Conservation (phyloP, 2,113 vertebrate species). For the Antigone vipio region DNA sequence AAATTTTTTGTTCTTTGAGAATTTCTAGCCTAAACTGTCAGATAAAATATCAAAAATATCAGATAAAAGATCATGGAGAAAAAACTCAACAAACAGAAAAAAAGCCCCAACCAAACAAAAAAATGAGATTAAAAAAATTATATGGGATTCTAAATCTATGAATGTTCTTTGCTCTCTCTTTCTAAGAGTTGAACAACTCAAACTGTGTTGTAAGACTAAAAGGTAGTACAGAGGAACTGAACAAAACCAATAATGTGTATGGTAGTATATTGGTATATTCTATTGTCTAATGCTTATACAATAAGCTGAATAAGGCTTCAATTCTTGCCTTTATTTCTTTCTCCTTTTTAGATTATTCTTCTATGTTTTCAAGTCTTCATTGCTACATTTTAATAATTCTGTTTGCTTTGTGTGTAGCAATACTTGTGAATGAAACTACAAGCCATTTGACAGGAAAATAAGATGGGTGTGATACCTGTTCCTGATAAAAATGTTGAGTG, state of each 20-base stretch:
- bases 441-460: not conserved
- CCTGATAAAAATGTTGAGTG: not conserved
- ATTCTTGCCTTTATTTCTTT: not conserved
- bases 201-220: not conserved
- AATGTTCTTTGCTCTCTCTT: not conserved
- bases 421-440: not conserved
- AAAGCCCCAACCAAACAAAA: not conserved
- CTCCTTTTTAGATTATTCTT: not conserved
- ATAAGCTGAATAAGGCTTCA: not conserved
- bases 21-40: not conserved
- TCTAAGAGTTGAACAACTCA: constrained; percentile 15
- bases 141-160: not conserved
- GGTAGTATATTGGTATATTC: not conserved
- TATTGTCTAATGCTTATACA: not conserved
- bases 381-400: not conserved
- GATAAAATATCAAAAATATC: not conserved
- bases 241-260: not conserved
- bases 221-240: not conserved
- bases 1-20: not conserved
- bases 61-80: not conserved
- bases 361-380: not conserved
- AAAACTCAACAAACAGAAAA: not conserved
- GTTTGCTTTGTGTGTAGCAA: not conserved
- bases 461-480: not conserved
- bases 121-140: not conserved